Base-by-base conservation (phyloP, 2,113 vertebrate genomes). In the Epinephelus moara region DNA sequence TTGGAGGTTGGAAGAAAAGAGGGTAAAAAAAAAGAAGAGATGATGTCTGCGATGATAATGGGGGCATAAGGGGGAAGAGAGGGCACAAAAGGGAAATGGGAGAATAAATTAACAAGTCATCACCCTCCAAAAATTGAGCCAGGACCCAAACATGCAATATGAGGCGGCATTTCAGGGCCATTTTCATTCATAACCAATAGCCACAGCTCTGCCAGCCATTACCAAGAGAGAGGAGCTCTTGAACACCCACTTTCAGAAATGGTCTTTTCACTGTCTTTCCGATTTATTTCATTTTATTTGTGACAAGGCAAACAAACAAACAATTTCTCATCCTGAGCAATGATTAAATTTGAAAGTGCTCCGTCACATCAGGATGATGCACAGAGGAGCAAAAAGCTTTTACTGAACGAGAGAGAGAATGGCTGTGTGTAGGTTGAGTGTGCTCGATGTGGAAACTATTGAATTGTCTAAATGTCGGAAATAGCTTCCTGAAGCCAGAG, bases 241-340 rank as follows among this genome's bases (percentile, higher is more conserved):
- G 25, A 82, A 79, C 19, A 75, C 27, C 72, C 63, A 70, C 82
- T 88, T 68, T 80, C 33, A 33, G 19, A 79, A 89, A 87, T 62
- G 42, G 82, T 66, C 74, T 86, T 90, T 89, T 73, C 57, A 66
- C 70, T 85, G 84, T 56, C 63, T 80, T 66, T 59, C 66, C n/a
- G 21, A 79, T 84, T 85, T 85, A 70, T 86, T 89, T 78, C 57
- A 81, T 88, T 89, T 81, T 76, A 57, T 86, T 79, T 78, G 62
- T 76, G 84, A 87, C 79, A 72, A 71, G 73, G 57, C 72, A 84
- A 84, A 90, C 78, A 80, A 85, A 87, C 85, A 86, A 86, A 89
- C 80, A 71, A 82, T 86, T 87, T 75, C 70, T 89, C 76, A 75
- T 57, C 57, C 80, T 47, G 62, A 79, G 71, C 84, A 15, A 61